Conservation (phyloP, 37 sponge, comb jelly and placozoan genomes). For the Agelas oroides region DNA sequence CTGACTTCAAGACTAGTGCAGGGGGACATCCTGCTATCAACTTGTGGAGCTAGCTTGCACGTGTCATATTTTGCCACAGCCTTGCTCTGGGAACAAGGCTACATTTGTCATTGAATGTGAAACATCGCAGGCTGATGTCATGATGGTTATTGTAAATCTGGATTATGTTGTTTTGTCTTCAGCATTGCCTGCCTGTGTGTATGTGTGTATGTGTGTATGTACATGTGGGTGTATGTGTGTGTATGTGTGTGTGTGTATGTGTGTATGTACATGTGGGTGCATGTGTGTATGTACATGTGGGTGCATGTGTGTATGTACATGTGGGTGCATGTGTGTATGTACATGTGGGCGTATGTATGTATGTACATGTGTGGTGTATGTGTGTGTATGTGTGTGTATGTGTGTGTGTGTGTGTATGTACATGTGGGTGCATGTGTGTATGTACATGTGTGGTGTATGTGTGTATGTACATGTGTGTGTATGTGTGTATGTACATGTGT, state of each 20-base stretch:
- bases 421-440: too few relatives aligned
- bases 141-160: neutral
- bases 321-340: neutral
- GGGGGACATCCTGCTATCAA: too few relatives aligned
- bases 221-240: conserved; percentile 38
- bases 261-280: conserved; percentile 33
- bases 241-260: conserved; percentile 52
- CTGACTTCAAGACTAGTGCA: too few relatives aligned
- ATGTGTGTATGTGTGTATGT: conserved; percentile 30
- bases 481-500: too few relatives aligned
- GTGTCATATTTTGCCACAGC: too few relatives aligned
- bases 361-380: neutral
- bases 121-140: neutral
- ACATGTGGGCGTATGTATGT: neutral
- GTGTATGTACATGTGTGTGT: too few relatives aligned
- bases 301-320: neutral
- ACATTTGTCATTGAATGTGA: neutral
- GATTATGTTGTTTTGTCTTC: neutral
- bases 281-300: neutral
- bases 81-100: too few relatives aligned
- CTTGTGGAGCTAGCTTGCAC: too few relatives aligned
- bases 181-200: conserved; percentile 24
- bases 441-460: too few relatives aligned
- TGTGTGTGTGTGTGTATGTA: too few relatives aligned
- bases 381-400: too few relatives aligned